A percentile compares a stretch with the other conserved stretches of the same genome.
Conservation (phyloP, 2,888 invertebrate genomes). For the Trichogramma evanescens region DNA sequence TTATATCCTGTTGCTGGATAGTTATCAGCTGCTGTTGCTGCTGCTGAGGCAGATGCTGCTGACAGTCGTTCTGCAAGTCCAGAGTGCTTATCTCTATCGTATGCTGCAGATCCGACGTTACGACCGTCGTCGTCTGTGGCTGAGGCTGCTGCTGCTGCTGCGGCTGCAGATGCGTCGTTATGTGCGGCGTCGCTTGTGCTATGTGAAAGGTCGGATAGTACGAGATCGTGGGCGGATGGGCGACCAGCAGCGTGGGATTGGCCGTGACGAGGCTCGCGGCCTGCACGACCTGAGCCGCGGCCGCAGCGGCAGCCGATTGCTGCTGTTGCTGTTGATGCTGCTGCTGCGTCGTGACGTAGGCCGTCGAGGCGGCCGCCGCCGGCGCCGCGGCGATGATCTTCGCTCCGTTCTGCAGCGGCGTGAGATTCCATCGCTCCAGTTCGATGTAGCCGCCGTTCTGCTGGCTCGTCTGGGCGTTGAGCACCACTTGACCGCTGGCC, state of each 20-base stretch:
- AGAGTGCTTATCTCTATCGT: conserved; percentile 61
- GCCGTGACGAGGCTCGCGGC: not conserved
- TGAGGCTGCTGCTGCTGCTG: not conserved
- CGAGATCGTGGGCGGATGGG: conserved; percentile 61
- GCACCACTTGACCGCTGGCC: conserved; percentile 49
- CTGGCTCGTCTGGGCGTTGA: conserved; percentile 50
- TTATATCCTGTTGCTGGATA: conserved; percentile 17
- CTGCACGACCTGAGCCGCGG: not conserved
- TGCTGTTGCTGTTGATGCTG: conserved; percentile 17
- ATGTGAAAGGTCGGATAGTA: conserved; percentile 70
- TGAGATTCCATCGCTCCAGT: conserved; percentile 74
- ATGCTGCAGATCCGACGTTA: conserved; percentile 61
- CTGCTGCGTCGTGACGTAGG: not conserved
- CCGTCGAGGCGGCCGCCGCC: not conserved
- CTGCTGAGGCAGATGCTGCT: conserved; percentile 14
- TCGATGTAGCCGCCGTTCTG: conserved; percentile 71
- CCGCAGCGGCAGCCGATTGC: not conserved
- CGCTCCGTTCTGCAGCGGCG: conserved; percentile 49
- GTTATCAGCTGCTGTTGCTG: not conserved
- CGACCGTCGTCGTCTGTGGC: conserved; percentile 41
- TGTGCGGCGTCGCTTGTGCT: conserved; percentile 38
- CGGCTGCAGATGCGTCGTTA: conserved; percentile 5
- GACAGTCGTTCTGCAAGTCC: conserved; percentile 14
- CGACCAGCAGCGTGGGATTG: conserved; percentile 61
- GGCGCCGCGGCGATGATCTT: conserved; percentile 24